Conservation (phyloP, 2,113 vertebrate species). For the Aphelocoma coerulescens region DNA sequence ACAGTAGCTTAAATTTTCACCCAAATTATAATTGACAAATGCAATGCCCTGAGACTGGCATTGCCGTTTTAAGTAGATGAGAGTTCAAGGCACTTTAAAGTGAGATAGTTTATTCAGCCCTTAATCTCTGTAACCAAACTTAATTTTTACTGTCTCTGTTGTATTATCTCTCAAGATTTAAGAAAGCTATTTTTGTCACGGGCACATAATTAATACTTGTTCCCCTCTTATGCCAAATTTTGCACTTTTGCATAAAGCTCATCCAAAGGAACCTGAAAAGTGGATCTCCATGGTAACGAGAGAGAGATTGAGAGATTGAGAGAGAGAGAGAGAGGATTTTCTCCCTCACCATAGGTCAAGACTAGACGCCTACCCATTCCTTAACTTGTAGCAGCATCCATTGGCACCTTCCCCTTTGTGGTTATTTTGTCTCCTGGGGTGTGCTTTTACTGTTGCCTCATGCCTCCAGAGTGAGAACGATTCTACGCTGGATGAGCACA, state of each 20-base stretch:
- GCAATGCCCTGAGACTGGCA: background rate
- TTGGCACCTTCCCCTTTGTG: background rate
- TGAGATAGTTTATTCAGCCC: background rate
- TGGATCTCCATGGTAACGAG: conserved; percentile 38
- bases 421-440: background rate
- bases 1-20: background rate
- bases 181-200: background rate
- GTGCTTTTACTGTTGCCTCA: background rate
- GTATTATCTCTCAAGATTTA: background rate
- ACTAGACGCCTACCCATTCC: background rate
- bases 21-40: background rate
- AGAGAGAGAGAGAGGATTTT: background rate
- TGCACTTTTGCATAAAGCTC: conserved; percentile 1
- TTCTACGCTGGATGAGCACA: background rate
- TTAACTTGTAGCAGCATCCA: background rate
- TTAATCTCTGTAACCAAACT: background rate
- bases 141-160: background rate
- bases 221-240: conserved; percentile 19
- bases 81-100: background rate
- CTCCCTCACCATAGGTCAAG: conserved; percentile 8
- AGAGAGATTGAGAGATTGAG: background rate
- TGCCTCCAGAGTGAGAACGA: background rate
- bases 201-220: background rate
- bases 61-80: background rate
- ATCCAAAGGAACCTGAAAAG: conserved; percentile 30